Base-by-base conservation (phyloP, 2,888 invertebrate species). In the Eupeodes luniger region DNA sequence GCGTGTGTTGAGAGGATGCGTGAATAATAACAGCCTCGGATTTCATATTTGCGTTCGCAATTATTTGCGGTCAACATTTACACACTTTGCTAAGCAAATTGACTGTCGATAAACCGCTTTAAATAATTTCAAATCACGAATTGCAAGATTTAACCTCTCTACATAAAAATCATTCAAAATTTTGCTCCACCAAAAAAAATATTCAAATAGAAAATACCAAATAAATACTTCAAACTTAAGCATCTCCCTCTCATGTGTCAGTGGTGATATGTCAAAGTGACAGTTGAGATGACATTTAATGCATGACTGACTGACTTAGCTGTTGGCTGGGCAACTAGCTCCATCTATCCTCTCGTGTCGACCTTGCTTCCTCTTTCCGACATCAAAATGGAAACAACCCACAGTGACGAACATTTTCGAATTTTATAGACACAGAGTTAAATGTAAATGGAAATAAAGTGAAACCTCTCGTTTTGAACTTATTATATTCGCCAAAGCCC, bases 201-300 rank as follows among this genome's bases (percentile, higher is more conserved):
- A 40, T 69, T 14, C 57, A 27, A 27, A 79, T 62, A n/a, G 61
- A 75, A 70, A 53, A 79, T 70, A 70, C 78, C 69, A 75, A 70
- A 75, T 53, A 75, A 79, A 86, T 75, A 79, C 64, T 82, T 75
- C 7, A 79, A 75, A 61, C 12, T 47, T 47, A 47, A 82, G 62
- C 75, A 79, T 86, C 82, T 64, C 70, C 10, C 67, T 62, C 27
- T 27, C 27, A 27, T 40, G 40, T 40, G 40, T 40, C 6, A 7
- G 40, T 40, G 40, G 34, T 85, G 74, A 78, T 75, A 79, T 12
- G 85, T 44, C 78, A 75, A 84, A 79, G 69, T 59, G 74, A 12
- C 49, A 64, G 57, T 27, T 19, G 11, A 9, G 55, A 0, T 27
- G 27, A 66, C 64, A 12, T 9, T 27, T 14, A 49, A 49, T 49